These are phyloP conservation scores for Ceratina japonica DNA, from an alignment of 1,140 invertebrate genomes.

Conservation along the genomic window DNA sequence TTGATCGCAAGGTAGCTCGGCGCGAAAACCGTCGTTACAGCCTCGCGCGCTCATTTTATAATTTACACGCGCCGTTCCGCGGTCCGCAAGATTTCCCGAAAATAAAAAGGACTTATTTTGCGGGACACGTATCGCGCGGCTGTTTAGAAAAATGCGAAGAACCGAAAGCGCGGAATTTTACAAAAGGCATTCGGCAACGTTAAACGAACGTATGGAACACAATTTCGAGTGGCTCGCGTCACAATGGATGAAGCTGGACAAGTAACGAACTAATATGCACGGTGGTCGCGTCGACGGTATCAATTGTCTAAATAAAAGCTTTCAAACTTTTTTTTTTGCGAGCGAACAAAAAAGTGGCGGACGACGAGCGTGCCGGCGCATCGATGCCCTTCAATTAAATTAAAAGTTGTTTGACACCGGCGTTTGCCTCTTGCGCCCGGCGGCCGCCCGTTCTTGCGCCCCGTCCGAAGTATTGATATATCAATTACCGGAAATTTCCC, in stretches of 20 bases:
- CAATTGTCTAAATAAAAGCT: slow-evolving; percentile 12
- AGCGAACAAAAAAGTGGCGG: not conserved
- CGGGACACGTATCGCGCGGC: too few species aligned
- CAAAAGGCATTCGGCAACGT: not conserved
- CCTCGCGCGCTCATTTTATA: too few species aligned
- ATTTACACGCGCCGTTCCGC: too few species aligned
- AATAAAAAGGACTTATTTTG: not conserved
- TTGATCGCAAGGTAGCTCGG: not conserved
- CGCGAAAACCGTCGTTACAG: too few species aligned
- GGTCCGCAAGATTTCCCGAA: not conserved
- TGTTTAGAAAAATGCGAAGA: not conserved
- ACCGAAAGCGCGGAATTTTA: not conserved
- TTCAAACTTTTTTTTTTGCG: not conserved
- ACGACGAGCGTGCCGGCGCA: not conserved
- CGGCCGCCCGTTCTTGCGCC: too few species aligned
- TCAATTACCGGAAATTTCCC: not conserved
- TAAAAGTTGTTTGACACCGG: not conserved
- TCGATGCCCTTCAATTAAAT: slow-evolving; percentile 14
- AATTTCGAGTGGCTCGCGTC: not conserved
- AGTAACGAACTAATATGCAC: slow-evolving; percentile 3
- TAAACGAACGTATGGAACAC: too few species aligned
- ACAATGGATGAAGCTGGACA: not conserved
- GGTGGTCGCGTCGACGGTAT: not conserved
- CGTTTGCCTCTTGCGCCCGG: not conserved
- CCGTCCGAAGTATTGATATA: not conserved